These are phyloP conservation scores for Matsumyia berberina DNA, from an alignment of 2,888 invertebrate species.

Conservation along the genomic window DNA sequence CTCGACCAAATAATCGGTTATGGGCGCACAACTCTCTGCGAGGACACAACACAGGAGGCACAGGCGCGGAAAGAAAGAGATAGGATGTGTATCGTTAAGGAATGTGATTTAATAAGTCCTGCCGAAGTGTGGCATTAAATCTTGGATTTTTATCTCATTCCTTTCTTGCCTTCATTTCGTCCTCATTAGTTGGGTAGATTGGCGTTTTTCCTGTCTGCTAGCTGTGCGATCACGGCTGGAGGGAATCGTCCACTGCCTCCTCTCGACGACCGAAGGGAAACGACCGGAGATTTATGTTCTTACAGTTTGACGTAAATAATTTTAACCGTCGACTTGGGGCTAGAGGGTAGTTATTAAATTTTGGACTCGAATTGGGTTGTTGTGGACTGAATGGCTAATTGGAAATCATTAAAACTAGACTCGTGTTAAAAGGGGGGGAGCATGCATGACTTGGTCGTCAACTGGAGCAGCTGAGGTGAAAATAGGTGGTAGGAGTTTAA, in stretches of 20 bases:
- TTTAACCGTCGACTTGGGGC: conserved; percentile 30
- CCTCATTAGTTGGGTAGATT: conserved; percentile 75
- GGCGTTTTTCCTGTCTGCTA: conserved; percentile 69
- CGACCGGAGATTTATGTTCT: conserved; percentile 71
- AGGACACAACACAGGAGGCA: not conserved
- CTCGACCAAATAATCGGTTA: conserved; percentile 67
- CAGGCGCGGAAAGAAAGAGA: not conserved
- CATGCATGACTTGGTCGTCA: not conserved
- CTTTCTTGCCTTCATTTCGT: conserved; percentile 74
- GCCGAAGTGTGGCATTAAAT: conserved; percentile 75
- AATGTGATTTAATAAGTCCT: conserved; percentile 76
- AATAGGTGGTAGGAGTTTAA: too few species aligned
- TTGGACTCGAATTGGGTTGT: conserved; percentile 31
- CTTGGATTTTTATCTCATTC: conserved; percentile 76
- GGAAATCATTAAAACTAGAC: conserved; percentile 54
- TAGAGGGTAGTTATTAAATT: conserved; percentile 68
- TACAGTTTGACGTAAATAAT: conserved; percentile 66
- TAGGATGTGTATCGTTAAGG: conserved; percentile 55
- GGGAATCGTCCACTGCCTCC: not conserved
- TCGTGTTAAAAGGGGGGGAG: conserved; percentile 32
- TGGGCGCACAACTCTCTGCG: conserved; percentile 50
- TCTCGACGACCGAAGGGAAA: not conserved
- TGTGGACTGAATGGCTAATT: conserved; percentile 56
- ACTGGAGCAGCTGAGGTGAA: not conserved
- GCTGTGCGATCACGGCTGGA: conserved; percentile 52